Base-by-base conservation (phyloP, 2,888 invertebrate species). In the Congeria kusceri region DNA sequence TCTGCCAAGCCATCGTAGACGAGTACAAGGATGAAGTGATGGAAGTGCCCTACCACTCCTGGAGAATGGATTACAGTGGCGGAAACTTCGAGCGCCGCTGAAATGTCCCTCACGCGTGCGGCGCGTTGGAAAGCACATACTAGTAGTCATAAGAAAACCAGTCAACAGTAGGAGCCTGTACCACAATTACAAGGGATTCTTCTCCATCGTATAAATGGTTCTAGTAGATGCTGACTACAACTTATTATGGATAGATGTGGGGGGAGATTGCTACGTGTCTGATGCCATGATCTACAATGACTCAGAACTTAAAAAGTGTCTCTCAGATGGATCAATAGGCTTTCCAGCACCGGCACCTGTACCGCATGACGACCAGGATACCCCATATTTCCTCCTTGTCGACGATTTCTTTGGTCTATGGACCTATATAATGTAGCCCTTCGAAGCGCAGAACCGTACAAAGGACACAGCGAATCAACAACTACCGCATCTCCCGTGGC, bases 351-450 rank as follows among this genome's bases (percentile, higher is more conserved):
- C 84, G 29, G 69, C 57, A 7, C 73, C 79, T 25, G 53, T 84
- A 18, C 79, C 83, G 4, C 7, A 57, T 64, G 82, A 86, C 72
- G 74, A 81, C 62, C 53, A 39, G 44, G 64, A 69, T 28, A 77
- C 71, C 32, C 85, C 87, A 7, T 84, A 80, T 70, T 85, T 87
- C 67, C 47, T 86, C 59, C n/a, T 85, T 57, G 87, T 80, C 20
- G 84, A 85, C 62, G 86, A 88, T 70, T 87, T 83, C 0, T 88
- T 88, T 80, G 81, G 75, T 18, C n/a, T n/a, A n/a, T n/a, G n/a
- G n/a, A n/a, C n/a, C n/a, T n/a, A n/a, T n/a, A n/a, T n/a, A n/a
- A n/a, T n/a, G n/a, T n/a, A n/a, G n/a, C n/a, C n/a, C n/a, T n/a
- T n/a, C n/a, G n/a, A n/a, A n/a, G n/a, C n/a, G 9, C 49, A 80